Evolutionary conservation across 2,113 vertebrate species (phyloP), one percentile per base, ranked within the genome.

Genomic region (Planiliza haematocheilus): DNA sequence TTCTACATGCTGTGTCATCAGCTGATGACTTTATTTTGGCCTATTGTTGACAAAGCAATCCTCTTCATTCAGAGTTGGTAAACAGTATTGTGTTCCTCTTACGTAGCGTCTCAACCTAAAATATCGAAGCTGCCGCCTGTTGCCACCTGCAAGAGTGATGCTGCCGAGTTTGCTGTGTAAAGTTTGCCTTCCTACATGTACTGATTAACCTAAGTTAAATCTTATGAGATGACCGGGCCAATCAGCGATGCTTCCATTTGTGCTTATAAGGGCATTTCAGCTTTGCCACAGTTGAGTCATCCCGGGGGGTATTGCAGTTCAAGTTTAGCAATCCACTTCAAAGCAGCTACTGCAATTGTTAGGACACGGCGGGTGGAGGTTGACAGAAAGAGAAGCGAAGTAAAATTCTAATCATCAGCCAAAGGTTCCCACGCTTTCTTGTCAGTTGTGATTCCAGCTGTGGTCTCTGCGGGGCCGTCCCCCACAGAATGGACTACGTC

Each of bases 401-500:
- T 49, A n/a, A 46, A n/a, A 65, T 53, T 72, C 2, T 12, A 37
- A 61, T 65, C 37, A 67, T 66, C n/a, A 71, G 38, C 30, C 38
- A 38, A 74, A 69, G 46, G 77, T 91, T 92, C 91, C 86, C 91
- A 92, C 78, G 79, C 77, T 69, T 84, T 21, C 30, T 46, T 60
- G 13, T 79, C 34, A 43, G 63, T 79, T 90, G 85, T 84, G 74
- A 60, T 86, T 81, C 74, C 92, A 89, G 89, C 89, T 91, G 90
- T 80, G 41, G 75, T 83, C 90, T 81, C 79, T 61, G 39, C 59
- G 74, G 84, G 65, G 42, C 68, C 8, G 24, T 16, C 66, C 86
- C 84, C 79, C 46, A 80, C 55, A 56, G 82, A 65, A 55, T 55
- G 0, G 1, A 61, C 55, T 10, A 80, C 89, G 83, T 91, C 88